These are phyloP conservation scores for Oryzaephilus surinamensis DNA, from an alignment of 1,140 invertebrate species.

Conservation along the genomic window DNA sequence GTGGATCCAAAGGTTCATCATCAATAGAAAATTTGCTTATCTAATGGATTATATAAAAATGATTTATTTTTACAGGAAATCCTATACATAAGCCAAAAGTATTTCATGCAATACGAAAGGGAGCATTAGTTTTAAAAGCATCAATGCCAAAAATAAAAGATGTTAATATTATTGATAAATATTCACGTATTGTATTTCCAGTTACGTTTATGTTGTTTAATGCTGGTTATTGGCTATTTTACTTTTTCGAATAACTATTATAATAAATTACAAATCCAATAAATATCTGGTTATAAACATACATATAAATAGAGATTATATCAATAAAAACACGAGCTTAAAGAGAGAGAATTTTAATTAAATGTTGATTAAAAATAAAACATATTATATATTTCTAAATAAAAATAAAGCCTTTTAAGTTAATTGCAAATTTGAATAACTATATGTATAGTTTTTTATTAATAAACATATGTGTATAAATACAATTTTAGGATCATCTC, in stretches of 20 bases:
- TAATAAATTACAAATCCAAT: background rate
- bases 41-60: background rate
- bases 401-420: background rate
- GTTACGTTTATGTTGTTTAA: slow-evolving; percentile 92
- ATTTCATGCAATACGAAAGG: slow-evolving; percentile 63
- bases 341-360: too few relatives aligned
- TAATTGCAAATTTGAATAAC: background rate
- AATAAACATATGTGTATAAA: too few relatives aligned
- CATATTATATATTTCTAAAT: background rate
- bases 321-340: too few relatives aligned
- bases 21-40: too few relatives aligned
- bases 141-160: slow-evolving; percentile 91
- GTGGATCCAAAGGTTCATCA: slow-evolving; percentile 43
- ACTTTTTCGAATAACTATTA: slow-evolving; percentile 56
- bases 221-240: slow-evolving; percentile 89
- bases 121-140: slow-evolving; percentile 65
- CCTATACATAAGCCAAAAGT: slow-evolving; percentile 52
- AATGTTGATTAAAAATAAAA: background rate
- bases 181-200: slow-evolving; percentile 88
- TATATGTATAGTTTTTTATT: too few relatives aligned
- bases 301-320: too few relatives aligned
- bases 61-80: slow-evolving; percentile 35
- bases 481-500: too few relatives aligned
- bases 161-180: slow-evolving; percentile 95
- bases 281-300: too few relatives aligned